Percentiles rank a stretch among this genome's conserved stretches.
Conservation (phyloP, 2,888 invertebrate genomes). For the Beris morrisii region DNA sequence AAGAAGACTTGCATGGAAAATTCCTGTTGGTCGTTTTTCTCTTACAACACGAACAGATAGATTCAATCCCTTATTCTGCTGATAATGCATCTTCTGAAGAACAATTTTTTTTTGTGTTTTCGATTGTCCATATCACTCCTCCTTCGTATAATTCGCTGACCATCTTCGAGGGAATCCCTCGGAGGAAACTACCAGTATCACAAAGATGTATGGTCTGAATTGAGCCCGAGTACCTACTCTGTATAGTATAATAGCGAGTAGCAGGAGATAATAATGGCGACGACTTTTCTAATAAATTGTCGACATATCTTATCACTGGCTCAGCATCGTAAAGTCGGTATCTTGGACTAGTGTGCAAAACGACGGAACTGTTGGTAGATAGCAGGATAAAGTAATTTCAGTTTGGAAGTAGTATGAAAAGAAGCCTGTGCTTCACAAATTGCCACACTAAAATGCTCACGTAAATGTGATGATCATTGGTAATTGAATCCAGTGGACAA, state of each 20-base stretch:
- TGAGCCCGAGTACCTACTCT: background rate
- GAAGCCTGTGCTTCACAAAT: slow-evolving; percentile 17
- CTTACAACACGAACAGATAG: slow-evolving; percentile 13
- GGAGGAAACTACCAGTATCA: background rate
- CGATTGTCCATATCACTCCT: slow-evolving; percentile 27
- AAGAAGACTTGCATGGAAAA: background rate
- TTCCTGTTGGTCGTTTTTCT: slow-evolving; percentile 8
- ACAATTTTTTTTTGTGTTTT: slow-evolving; percentile 20
- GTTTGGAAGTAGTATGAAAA: slow-evolving; percentile 15
- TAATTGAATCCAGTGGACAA: slow-evolving; percentile 33
- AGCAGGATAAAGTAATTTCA: slow-evolving; percentile 4
- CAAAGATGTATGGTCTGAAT: slow-evolving; percentile 4
- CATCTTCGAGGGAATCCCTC: background rate
- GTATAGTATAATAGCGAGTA: background rate
- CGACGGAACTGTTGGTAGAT: background rate
- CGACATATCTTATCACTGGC: slow-evolving; percentile 23
- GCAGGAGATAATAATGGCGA: slow-evolving; percentile 9
- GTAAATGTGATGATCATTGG: slow-evolving; percentile 31
- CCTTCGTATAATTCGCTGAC: slow-evolving; percentile 10
- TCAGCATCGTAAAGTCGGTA: slow-evolving; percentile 24
- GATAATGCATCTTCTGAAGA: slow-evolving; percentile 29
- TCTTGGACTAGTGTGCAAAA: too few relatives aligned
- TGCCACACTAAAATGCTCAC: slow-evolving; percentile 29
- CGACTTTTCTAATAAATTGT: slow-evolving; percentile 29
- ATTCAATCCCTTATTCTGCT: slow-evolving; percentile 25